Evolutionary conservation across 2,113 vertebrate genomes (phyloP).

Genomic region (Anseranas semipalmata): DNA sequence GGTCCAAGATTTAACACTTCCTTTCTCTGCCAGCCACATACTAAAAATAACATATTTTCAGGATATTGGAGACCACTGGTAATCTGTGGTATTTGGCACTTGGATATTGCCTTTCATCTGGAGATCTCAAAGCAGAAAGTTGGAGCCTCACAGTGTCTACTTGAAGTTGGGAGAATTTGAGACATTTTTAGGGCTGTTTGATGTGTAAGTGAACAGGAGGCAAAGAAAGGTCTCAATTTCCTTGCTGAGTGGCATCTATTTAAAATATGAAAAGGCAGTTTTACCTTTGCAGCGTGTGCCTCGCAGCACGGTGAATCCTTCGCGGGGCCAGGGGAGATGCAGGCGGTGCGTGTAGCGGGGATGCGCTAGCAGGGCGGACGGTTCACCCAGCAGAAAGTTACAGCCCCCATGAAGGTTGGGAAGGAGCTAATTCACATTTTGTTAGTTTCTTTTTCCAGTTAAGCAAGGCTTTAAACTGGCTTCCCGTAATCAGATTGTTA

Average conservation of each 20-base stretch:
- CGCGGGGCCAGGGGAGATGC: neutral
- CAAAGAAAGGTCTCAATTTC: neutral
- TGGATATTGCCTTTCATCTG: neutral
- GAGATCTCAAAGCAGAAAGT: neutral
- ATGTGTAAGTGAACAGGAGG: neutral
- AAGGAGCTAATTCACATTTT: neutral
- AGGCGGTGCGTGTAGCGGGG: accelerated
- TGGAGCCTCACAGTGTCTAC: accelerated
- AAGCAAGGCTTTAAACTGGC: neutral
- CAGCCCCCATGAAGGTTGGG: neutral
- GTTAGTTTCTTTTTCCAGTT: neutral
- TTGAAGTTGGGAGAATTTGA: neutral
- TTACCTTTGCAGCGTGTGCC: neutral
- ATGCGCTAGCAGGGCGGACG: accelerated
- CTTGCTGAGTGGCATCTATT: neutral
- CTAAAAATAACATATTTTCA: conserved; percentile 69
- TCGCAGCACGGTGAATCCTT: neutral
- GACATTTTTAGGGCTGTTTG: neutral
- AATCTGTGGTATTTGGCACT: conserved; percentile 49
- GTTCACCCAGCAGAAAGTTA: neutral
- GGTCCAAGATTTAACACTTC: conserved; percentile 69
- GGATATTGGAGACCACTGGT: conserved; percentile 50
- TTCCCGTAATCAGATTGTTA: neutral
- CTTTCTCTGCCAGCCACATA: conserved; percentile 46
- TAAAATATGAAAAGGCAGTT: neutral